Evolutionary conservation across 2,113 vertebrate genomes (phyloP).

Genomic region (Harpagus bidentatus): DNA sequence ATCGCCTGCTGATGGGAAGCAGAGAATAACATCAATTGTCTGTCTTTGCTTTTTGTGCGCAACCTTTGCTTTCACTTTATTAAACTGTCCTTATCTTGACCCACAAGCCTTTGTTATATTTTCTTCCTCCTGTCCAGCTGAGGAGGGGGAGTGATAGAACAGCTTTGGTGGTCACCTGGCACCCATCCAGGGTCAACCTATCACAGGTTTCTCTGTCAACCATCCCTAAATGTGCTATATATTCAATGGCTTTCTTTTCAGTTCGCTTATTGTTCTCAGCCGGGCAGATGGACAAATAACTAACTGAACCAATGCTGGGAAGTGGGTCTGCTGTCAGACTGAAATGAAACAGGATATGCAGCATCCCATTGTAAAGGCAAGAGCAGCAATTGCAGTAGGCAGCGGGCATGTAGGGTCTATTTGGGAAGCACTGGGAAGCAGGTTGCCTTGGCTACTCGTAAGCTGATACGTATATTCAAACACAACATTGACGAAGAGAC

Average conservation of each 20-base stretch:
- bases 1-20: no score
- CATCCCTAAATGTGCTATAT: accelerated
- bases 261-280: not conserved
- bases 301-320: not conserved
- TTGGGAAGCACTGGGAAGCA: not conserved
- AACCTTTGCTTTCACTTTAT: no score
- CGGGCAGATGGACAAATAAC: not conserved
- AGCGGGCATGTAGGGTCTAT: not conserved
- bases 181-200: no score
- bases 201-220: not conserved
- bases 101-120: no score
- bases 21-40: no score
- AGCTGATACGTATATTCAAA: not conserved
- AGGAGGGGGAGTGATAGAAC: no score
- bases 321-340: not conserved
- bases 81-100: no score
- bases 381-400: not conserved
- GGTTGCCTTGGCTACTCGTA: not conserved
- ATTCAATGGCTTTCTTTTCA: not conserved
- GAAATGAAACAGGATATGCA: not conserved
- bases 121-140: no score
- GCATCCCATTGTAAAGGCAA: not conserved
- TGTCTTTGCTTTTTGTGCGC: accelerated
- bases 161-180: no score
- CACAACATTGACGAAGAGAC: not conserved